phyloP scores from a whole-genome alignment of 2,113 vertebrate genomes.

The Nibea coibor region DNA sequence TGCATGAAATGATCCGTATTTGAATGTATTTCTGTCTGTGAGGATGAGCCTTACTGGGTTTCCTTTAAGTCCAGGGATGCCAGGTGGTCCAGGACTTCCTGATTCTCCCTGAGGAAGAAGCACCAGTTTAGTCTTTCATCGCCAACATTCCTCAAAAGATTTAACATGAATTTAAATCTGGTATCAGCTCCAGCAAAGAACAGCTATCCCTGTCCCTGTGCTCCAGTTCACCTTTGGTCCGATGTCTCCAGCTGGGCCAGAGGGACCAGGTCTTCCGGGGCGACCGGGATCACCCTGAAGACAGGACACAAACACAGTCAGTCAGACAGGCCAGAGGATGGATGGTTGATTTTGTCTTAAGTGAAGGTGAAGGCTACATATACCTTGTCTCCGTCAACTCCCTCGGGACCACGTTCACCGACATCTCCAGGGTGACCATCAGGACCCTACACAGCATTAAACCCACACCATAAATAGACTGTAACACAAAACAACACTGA shows the following conservation, averaged over 20 bases:
- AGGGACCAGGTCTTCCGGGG: constrained; percentile 78
- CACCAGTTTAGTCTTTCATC: constrained; percentile 40
- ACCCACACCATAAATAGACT: constrained; percentile 16
- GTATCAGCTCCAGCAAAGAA: background rate
- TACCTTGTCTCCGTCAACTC: constrained; percentile 83
- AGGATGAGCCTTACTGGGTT: constrained; percentile 58
- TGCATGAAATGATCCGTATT: background rate
- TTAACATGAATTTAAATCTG: background rate
- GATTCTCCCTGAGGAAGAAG: constrained; percentile 77
- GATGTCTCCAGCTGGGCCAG: constrained; percentile 62
- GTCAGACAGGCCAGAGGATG: background rate
- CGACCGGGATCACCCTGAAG: constrained; percentile 84
- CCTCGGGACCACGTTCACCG: constrained; percentile 86
- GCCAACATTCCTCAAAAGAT: background rate
- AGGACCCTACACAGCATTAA: constrained; percentile 84
- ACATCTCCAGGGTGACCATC: constrained; percentile 91
- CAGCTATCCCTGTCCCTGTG: background rate
- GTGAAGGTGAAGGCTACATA: no score
- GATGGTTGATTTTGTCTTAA: background rate
- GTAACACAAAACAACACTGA: constrained; percentile 5
- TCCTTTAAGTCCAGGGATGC: constrained; percentile 79
- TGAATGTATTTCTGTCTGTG: background rate
- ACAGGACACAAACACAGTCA: constrained; percentile 30
- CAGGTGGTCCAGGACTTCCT: constrained; percentile 82
- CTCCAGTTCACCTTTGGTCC: constrained; percentile 78